Percentiles rank a stretch among this genome's conserved stretches.
Evolutionary conservation across 1,140 invertebrate species (phyloP).

Genomic region (Oryzaephilus surinamensis): DNA sequence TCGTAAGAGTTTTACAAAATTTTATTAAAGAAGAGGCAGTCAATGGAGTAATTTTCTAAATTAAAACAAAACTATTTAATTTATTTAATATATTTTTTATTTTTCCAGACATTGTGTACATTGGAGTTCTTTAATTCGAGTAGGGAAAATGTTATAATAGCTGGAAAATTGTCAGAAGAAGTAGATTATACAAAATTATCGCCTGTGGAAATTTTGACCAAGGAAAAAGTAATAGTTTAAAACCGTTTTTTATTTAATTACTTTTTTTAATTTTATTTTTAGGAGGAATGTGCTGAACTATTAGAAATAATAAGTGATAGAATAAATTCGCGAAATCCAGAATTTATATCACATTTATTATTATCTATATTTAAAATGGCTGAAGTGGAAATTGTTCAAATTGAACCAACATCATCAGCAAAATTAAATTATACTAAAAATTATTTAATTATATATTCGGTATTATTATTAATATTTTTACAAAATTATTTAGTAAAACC

Average conservation of each 20-base stretch:
- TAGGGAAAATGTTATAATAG: slow-evolving; percentile 76
- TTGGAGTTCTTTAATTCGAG: slow-evolving; percentile 74
- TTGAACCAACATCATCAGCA: slow-evolving; percentile 28
- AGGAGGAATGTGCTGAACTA: slow-evolving; percentile 75
- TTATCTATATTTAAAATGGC: slow-evolving; percentile 85
- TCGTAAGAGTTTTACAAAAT: slow-evolving; percentile 64
- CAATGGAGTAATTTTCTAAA: slow-evolving; percentile 47
- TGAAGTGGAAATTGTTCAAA: slow-evolving; percentile 66
- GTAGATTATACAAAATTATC: slow-evolving; percentile 44
- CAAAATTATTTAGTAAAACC: slow-evolving; percentile 15
- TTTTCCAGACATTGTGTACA: slow-evolving; percentile 63
- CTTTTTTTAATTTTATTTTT: slow-evolving; percentile 34
- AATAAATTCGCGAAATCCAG: slow-evolving; percentile 72
- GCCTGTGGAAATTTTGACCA: slow-evolving; percentile 47
- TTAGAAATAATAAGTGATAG: slow-evolving; percentile 68
- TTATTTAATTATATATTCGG: slow-evolving; percentile 14
- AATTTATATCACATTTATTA: slow-evolving; percentile 72
- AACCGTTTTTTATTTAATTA: not conserved
- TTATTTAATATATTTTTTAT: slow-evolving; percentile 6
- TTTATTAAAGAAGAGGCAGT: slow-evolving; percentile 59
- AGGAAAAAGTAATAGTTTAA: slow-evolving; percentile 53
- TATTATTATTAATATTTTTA: slow-evolving; percentile 17
- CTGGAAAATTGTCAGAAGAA: slow-evolving; percentile 62
- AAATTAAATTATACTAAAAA: slow-evolving; percentile 5
- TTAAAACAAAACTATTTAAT: not conserved